phyloP scores from a whole-genome alignment of 2,797 vertebrate species.

The Ctenosaura bakeri region DNA sequence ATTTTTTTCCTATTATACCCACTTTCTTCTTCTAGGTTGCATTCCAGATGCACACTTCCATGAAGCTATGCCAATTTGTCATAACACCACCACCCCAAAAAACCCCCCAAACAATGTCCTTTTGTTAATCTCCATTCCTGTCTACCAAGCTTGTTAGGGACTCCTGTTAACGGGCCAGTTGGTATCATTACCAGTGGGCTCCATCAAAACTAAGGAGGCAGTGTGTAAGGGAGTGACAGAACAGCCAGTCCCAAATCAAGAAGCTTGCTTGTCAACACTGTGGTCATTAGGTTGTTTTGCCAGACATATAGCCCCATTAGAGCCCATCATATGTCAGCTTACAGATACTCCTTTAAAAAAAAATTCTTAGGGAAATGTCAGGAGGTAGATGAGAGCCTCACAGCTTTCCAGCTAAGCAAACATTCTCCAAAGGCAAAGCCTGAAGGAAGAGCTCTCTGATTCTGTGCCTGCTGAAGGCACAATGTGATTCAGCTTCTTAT shows the following conservation, averaged over 20 bases:
- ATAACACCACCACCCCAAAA: too few relatives aligned
- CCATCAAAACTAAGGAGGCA: background rate
- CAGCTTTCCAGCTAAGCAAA: background rate
- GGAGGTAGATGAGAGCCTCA: background rate
- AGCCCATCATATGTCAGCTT: conserved; percentile 39
- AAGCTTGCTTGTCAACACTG: background rate
- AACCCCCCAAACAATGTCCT: background rate
- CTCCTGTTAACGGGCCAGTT: background rate
- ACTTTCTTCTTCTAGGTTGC: too few relatives aligned
- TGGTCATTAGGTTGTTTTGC: background rate
- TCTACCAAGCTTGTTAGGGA: background rate
- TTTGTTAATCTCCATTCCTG: too few relatives aligned
- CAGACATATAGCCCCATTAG: conserved; percentile 32
- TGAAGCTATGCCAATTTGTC: background rate
- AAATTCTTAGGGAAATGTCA: background rate
- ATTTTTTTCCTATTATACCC: background rate
- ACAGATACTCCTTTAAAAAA: too few relatives aligned
- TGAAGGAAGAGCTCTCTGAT: background rate
- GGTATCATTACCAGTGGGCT: background rate
- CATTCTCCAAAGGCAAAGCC: background rate
- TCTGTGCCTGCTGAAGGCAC: background rate
- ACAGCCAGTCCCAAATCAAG: background rate
- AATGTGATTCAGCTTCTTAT: background rate
- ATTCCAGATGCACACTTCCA: background rate
- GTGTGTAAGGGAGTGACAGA: background rate